A percentile compares a stretch with the other conserved stretches of the same genome.
phyloP scores from a whole-genome alignment of 2,797 vertebrate genomes.

The Molothrus aeneus region DNA sequence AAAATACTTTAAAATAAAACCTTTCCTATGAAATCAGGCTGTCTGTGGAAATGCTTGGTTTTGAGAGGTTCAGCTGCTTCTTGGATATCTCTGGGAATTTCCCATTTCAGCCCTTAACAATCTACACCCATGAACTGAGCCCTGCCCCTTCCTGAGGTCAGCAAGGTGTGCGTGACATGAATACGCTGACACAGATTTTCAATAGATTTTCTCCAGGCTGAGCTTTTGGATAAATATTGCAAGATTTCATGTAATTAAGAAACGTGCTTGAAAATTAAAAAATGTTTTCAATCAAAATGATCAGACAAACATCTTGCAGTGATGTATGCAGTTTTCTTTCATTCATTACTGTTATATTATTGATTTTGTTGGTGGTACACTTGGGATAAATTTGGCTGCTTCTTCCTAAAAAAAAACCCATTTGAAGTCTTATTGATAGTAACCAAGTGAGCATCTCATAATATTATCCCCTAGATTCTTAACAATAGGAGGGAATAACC shows the following conservation, averaged over 20 bases:
- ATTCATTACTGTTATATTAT: neutral
- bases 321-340: neutral
- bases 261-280: neutral
- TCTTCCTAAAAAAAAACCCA: neutral
- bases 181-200: neutral
- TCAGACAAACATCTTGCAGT: neutral
- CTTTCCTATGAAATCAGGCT: neutral
- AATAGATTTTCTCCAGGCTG: neutral
- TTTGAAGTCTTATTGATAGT: constrained; percentile 53
- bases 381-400: constrained; percentile 36
- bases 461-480: constrained; percentile 35
- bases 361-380: constrained; percentile 41
- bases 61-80: neutral
- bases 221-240: neutral
- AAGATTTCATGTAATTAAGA: neutral
- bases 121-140: neutral
- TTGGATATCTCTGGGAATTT: neutral
- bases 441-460: constrained; percentile 52
- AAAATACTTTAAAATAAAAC: neutral
- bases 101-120: neutral
- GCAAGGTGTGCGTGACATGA: neutral
- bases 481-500: constrained; percentile 46
- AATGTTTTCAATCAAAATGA: neutral
- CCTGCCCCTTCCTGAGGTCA: neutral
- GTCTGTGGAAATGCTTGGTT: neutral